Evolutionary conservation across 2,113 vertebrate species (phyloP), one percentile per base, ranked within the genome.

Genomic region (Ailuropoda melanoleuca): DNA sequence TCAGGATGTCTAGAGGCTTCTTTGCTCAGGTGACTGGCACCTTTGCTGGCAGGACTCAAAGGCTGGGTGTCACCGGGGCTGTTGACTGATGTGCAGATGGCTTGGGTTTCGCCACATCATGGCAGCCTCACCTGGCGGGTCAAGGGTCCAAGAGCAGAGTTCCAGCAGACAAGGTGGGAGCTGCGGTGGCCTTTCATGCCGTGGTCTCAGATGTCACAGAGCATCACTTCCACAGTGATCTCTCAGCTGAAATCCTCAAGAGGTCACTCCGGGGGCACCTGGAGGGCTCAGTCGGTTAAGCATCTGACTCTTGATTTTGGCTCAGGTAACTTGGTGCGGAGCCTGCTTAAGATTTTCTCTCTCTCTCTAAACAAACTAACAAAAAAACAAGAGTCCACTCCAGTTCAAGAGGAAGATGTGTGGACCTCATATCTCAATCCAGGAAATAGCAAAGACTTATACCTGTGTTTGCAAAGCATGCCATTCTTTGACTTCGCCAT

Each of bases 161-260:
- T 64, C 34, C 15, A n/a, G 83, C 12, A 50, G 39, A 50, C 26
- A 7, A 53, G 48, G 43, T 64, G 43, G n/a, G 39, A 43, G 14
- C 11, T 10, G 23, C 4, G 19, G 4, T 68, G 75, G 12, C 43
- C 53, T 62, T 55, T 43, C 43, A 31, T 21, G 48, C 29, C 10
- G 4, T 3, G 21, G 53, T 17, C 43, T 50, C 2, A 26, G 34
- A 58, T 5, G 12, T 18, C 39, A 18, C 64, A 39, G 0, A 4
- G 58, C 23, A 29, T 39, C 1, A 4, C 48, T 50, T 68, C 29
- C 34, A 60, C 8, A 12, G 21, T 23, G 29, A 6, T 34, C 68
- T 50, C 48, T 64, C 1, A 1, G 53, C 86, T 4, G 13, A 81
- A 23, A 50, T 43, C 17, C 31, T 46, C 26, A 62, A 7, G 82